Percentiles rank a stretch among this genome's conserved stretches.
These are phyloP conservation scores for Ips nitidus DNA, from an alignment of 1,140 invertebrate genomes.

Conservation along the genomic window DNA sequence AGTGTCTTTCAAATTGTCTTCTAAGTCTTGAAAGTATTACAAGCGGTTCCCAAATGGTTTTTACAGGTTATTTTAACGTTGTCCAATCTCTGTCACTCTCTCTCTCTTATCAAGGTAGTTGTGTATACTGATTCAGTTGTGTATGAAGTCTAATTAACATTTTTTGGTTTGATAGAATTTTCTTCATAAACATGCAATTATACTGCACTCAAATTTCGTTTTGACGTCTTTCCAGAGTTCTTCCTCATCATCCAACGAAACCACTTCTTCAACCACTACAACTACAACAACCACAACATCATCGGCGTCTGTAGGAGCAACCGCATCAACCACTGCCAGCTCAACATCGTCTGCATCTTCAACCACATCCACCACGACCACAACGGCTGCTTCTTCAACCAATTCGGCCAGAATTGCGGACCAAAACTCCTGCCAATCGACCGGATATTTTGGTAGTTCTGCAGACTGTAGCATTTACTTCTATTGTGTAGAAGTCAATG, in stretches of 20 bases:
- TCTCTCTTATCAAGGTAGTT: background rate
- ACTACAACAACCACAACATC: slow-evolving; percentile 1
- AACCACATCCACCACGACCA: slow-evolving; percentile 12
- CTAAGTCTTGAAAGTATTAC: too few species aligned
- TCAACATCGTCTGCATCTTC: slow-evolving; percentile 5
- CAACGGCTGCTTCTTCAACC: slow-evolving; percentile 12
- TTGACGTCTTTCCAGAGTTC: background rate
- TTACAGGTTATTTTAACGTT: background rate
- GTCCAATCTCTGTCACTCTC: background rate
- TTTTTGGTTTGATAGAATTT: too few species aligned
- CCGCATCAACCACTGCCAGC: background rate
- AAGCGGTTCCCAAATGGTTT: background rate
- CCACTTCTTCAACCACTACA: slow-evolving; percentile 2
- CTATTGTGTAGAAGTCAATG: slow-evolving; percentile 24
- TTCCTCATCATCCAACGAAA: background rate
- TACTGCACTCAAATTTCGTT: too few species aligned
- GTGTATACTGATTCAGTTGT: too few species aligned
- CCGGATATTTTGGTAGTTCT: slow-evolving; percentile 31
- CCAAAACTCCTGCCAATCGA: slow-evolving; percentile 13
- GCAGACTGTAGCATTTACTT: slow-evolving; percentile 32
- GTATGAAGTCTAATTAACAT: too few species aligned
- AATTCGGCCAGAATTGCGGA: background rate
- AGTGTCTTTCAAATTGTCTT: too few species aligned
- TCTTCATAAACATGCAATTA: too few species aligned
- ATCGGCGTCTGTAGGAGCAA: slow-evolving; percentile 17